Evolutionary conservation across 2,888 invertebrate genomes (phyloP).

Genomic region (Pseudolycoriella hygida): DNA sequence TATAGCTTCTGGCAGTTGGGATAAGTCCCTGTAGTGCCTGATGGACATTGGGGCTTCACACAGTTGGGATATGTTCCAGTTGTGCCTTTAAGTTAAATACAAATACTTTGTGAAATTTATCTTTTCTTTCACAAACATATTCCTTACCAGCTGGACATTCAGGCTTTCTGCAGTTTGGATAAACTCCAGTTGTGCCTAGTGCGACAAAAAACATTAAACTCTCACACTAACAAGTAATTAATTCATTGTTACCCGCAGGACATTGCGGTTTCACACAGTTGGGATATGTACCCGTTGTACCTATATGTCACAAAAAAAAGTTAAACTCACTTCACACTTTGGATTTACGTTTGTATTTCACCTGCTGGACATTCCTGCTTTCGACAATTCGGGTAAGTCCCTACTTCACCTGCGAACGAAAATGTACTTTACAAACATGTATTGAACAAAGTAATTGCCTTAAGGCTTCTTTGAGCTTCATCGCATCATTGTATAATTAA

Average conservation of each 20-base stretch:
- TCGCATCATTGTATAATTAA: neutral
- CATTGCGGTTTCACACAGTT: neutral
- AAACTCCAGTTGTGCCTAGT: neutral
- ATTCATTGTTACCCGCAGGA: too few relatives aligned
- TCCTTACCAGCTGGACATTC: too few relatives aligned
- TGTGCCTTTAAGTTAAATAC: neutral
- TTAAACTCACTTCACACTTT: neutral
- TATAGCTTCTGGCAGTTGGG: neutral
- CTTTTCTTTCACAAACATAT: too few relatives aligned
- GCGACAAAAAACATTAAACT: too few relatives aligned
- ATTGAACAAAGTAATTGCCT: too few relatives aligned
- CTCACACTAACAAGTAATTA: too few relatives aligned
- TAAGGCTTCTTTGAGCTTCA: too few relatives aligned
- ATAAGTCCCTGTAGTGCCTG: neutral
- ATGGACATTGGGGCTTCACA: constrained; percentile 1
- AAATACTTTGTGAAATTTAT: too few relatives aligned
- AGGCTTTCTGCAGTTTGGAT: constrained; percentile 4
- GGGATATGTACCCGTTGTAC: too few relatives aligned
- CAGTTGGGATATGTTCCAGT: neutral
- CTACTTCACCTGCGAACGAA: neutral
- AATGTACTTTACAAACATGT: too few relatives aligned
- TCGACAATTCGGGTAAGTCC: neutral
- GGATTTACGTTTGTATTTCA: neutral
- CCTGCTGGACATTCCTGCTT: constrained; percentile 1
- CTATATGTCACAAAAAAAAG: neutral